phyloP scores from a whole-genome alignment of 35 echinoderm and acorn worm genomes.

The Stichopus chloronotus region DNA sequence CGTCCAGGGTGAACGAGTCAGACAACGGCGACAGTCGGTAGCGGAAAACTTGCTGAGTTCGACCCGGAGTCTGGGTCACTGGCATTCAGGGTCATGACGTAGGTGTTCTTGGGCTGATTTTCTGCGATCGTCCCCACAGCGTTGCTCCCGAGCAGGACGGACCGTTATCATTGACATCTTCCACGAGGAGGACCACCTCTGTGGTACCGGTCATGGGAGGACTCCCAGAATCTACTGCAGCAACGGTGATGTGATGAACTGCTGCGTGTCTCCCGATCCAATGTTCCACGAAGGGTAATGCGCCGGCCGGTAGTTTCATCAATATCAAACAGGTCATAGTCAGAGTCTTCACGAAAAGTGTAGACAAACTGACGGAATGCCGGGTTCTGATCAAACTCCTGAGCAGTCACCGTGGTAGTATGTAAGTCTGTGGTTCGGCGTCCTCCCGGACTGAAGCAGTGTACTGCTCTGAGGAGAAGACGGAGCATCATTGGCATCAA shows the following conservation, averaged over 20 bases:
- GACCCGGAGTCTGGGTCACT: constrained; percentile 84
- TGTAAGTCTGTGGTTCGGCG: constrained; percentile 60
- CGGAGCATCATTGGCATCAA: constrained; percentile 95
- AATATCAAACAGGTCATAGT: constrained; percentile 72
- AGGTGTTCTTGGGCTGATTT: constrained; percentile 71
- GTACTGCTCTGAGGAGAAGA: constrained; percentile 79
- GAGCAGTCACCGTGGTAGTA: constrained; percentile 86
- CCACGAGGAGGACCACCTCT: constrained; percentile 65
- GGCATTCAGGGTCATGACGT: constrained; percentile 88
- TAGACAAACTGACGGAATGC: constrained; percentile 83
- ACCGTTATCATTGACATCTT: constrained; percentile 97
- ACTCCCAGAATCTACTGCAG: constrained; percentile 84
- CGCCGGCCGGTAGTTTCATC: constrained; percentile 69
- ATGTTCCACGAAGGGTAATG: constrained; percentile 57
- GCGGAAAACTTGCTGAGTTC: constrained; percentile 66
- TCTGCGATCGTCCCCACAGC: constrained; percentile 75
- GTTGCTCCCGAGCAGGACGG: constrained; percentile 65
- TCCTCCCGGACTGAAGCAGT: constrained; percentile 75
- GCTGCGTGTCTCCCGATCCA: constrained; percentile 87
- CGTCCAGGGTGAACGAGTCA: constrained; percentile 64
- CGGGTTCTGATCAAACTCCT: constrained; percentile 80
- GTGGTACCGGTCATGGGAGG: constrained; percentile 80
- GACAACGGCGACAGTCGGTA: constrained; percentile 66
- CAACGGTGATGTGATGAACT: constrained; percentile 78
- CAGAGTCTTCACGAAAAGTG: constrained; percentile 72